Conservation (phyloP, 2,113 vertebrate genomes). For the Morone saxatilis region DNA sequence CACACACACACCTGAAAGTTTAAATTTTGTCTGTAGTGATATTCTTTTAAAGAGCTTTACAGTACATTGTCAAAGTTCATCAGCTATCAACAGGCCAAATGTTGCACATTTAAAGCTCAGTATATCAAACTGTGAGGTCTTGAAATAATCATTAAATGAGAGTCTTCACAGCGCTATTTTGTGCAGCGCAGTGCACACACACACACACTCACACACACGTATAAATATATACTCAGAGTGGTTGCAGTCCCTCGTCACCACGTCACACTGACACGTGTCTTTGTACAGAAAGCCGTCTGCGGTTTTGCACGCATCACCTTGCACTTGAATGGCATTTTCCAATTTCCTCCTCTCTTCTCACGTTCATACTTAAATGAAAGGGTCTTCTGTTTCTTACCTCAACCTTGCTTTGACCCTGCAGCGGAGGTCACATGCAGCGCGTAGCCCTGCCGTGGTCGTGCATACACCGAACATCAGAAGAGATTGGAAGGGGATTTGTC, state of each 20-base stretch:
- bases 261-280: background rate
- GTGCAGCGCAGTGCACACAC: background rate
- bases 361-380: slow-evolving; percentile 47
- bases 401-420: slow-evolving; percentile 22
- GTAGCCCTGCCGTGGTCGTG: background rate
- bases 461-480: slow-evolving; percentile 10
- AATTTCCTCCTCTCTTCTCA: slow-evolving; percentile 17
- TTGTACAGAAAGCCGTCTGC: background rate
- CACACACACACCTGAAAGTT: background rate
- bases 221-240: background rate
- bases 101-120: background rate
- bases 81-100: background rate
- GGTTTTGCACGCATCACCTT: slow-evolving; percentile 23
- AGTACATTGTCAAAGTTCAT: background rate
- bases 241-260: background rate
- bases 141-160: background rate
- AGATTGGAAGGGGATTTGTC: background rate
- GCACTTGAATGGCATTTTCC: slow-evolving; percentile 44
- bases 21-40: background rate
- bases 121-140: background rate
- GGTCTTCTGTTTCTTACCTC: slow-evolving; percentile 41
- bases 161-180: no score
- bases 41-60: background rate
- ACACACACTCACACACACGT: background rate
- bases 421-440: background rate